Base-by-base conservation (phyloP, 2,113 vertebrate genomes). In the human region DNA sequence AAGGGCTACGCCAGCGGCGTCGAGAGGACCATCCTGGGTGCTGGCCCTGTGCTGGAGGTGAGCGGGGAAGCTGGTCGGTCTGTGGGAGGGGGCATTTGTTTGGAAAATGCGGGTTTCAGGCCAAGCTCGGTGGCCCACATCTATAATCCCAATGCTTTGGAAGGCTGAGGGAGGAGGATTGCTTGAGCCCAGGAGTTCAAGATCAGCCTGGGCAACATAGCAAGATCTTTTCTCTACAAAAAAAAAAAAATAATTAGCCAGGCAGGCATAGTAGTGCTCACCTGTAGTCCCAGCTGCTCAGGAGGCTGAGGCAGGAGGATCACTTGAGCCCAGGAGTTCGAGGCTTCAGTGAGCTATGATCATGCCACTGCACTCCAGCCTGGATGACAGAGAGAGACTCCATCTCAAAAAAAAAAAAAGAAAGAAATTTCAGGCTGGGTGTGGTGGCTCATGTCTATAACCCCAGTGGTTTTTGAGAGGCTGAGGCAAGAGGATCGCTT, bases 1-100 rank as follows among this genome's bases (percentile, higher is more conserved):
- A 99, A 99, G 98, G 99, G 99, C 27, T 99, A 99, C 48, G 99
- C 99, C 45, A 99, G 99, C 0, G 99, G 99, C 2, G 99, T 99
- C 40, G 99, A 99, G 97, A 98, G 99, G 83, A 99, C 99, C 97
- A 99, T 99, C 97, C 98, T 99, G 70, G 99, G 99, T 27, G 99
- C 99, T 0, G 99, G 99, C 78, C 99, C 99, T 0, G 99, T 99
- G 73, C 98, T 99, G 2, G 99, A 99, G 99, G 99, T 99, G 99
- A 98, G 97, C 2, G 5, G 38, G 40, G 64, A 3, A 0, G 35
- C 35, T 0, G 20, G 17, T 16, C 20, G 0, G 32, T 22, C 17
- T 0, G 38, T 3, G 4, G 86, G 55, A 90, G 79, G 61, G 52
- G 35, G 27, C 27, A 13, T 78, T 32, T 35, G 9, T 50, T 59